phyloP scores from a whole-genome alignment of 2,113 vertebrate species.

The Sitta europaea region DNA sequence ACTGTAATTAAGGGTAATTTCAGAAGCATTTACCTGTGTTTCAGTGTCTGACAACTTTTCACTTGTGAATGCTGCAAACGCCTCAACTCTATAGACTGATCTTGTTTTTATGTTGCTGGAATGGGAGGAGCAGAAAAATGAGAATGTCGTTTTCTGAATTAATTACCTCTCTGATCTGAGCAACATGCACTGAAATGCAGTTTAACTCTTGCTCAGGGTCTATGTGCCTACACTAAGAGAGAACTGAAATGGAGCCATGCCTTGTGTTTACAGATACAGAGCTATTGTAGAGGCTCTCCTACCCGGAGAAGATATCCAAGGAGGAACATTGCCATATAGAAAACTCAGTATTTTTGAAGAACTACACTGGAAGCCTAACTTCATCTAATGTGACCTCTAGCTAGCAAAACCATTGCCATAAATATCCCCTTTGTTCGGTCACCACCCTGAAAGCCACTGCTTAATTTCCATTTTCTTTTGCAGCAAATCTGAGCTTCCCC shows the following conservation, averaged over 20 bases:
- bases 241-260: neutral
- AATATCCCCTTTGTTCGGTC: neutral
- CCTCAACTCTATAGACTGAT: neutral
- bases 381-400: neutral
- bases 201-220: slow-evolving; percentile 21
- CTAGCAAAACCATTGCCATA: neutral
- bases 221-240: neutral
- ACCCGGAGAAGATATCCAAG: neutral
- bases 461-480: neutral
- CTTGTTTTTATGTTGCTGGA: neutral
- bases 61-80: neutral
- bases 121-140: slow-evolving; percentile 25
- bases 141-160: slow-evolving; percentile 5
- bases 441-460: neutral
- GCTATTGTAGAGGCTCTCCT: neutral
- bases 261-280: neutral
- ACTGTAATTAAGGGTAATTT: slow-evolving; percentile 55
- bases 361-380: neutral
- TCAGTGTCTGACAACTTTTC: slow-evolving; percentile 46
- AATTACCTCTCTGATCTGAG: slow-evolving; percentile 11
- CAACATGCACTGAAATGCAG: neutral
- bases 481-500: neutral
- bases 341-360: neutral
- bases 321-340: neutral
- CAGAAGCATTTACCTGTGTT: slow-evolving; percentile 48